Evolutionary conservation across 2,113 vertebrate species (phyloP).

Genomic region (Sapayoa aenigma): DNA sequence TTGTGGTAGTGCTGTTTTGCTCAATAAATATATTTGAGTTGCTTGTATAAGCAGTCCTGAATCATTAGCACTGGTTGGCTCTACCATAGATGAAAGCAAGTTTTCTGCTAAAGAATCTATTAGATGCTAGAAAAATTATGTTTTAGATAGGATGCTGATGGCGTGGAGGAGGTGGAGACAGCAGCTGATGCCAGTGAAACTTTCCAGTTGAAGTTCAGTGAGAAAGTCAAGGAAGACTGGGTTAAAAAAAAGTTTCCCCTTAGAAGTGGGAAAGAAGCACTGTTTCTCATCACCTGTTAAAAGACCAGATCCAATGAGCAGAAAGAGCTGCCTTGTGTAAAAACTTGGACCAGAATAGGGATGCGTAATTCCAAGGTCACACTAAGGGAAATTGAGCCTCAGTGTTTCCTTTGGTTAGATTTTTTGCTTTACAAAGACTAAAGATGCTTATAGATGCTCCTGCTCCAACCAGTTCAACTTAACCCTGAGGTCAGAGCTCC

Average conservation of each 20-base stretch:
- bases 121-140: not conserved
- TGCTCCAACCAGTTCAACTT: not conserved
- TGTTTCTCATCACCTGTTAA: not conserved
- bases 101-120: not conserved
- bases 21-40: not conserved
- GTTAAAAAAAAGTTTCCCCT: not conserved
- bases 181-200: not conserved
- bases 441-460: not conserved
- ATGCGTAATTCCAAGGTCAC: not conserved
- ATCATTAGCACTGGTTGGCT: not conserved
- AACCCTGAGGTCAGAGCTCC: not conserved
- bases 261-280: not conserved
- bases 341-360: not conserved
- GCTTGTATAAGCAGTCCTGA: not conserved
- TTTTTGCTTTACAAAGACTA: not conserved
- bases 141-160: not conserved
- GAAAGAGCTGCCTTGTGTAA: not conserved
- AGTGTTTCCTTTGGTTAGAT: not conserved
- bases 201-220: not conserved
- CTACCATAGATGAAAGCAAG: not conserved
- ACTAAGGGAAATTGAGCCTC: not conserved
- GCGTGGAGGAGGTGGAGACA: not conserved
- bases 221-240: not conserved
- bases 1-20: not conserved
- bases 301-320: not conserved